A percentile compares a stretch with the other conserved stretches of the same genome.
phyloP scores from a whole-genome alignment of 2,888 invertebrate genomes.

The Chloroclysta siterata region DNA sequence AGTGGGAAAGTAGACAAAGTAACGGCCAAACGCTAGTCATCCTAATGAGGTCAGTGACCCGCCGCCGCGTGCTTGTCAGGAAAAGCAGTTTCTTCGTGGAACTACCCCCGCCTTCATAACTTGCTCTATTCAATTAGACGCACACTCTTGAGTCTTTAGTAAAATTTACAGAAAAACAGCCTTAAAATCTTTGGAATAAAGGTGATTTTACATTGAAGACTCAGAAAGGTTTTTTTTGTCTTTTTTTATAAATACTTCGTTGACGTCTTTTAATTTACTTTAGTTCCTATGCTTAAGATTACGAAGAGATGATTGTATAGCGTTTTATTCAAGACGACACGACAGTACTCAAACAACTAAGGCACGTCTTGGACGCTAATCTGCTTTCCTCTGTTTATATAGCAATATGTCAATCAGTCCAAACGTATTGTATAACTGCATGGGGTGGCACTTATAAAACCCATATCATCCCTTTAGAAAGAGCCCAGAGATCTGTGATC shows the following conservation, averaged over 20 bases:
- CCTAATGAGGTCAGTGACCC: slow-evolving; percentile 4
- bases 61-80: neutral
- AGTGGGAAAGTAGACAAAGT: neutral
- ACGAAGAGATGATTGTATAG: too few species aligned
- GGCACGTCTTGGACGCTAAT: too few species aligned
- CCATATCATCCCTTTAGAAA: too few species aligned
- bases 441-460: too few species aligned
- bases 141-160: slow-evolving; percentile 1
- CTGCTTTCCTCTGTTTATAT: too few species aligned
- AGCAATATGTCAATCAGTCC: too few species aligned
- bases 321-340: too few species aligned
- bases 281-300: too few species aligned
- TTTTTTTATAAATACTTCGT: neutral
- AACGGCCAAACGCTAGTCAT: neutral
- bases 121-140: slow-evolving; percentile 16
- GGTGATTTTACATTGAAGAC: neutral
- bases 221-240: neutral
- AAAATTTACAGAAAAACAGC: slow-evolving; percentile 13
- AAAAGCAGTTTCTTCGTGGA: slow-evolving; percentile 14
- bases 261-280: neutral
- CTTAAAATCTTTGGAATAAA: neutral
- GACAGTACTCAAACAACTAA: too few species aligned
- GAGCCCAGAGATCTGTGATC: too few species aligned
- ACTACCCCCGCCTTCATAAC: slow-evolving; percentile 5
- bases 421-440: too few species aligned